Percentiles rank a stretch among this genome's conserved stretches.
Conservation (phyloP, 2,113 vertebrate species). For the Tragulus kanchil region DNA sequence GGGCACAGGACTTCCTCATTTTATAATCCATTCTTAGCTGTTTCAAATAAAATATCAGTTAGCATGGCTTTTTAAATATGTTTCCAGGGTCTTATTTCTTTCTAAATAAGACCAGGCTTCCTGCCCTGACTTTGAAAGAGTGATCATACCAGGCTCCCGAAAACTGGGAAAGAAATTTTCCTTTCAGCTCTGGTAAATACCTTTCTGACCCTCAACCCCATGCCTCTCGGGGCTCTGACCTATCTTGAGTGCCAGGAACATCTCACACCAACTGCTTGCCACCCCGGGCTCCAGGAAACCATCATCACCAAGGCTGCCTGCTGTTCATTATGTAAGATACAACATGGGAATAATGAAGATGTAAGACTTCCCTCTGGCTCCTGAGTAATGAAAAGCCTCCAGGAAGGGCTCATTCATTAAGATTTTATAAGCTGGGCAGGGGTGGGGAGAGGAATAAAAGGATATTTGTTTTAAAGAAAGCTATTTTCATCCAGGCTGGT, state of each 20-base stretch:
- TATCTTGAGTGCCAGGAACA: not conserved
- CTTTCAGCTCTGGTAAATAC: not conserved
- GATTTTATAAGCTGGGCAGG: slow-evolving; percentile 46
- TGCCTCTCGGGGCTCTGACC: not conserved
- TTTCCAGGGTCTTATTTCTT: not conserved
- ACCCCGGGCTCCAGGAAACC: not conserved
- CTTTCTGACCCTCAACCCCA: not conserved
- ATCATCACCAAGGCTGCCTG: not conserved
- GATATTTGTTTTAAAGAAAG: slow-evolving; percentile 63
- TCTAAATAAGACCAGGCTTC: not conserved
- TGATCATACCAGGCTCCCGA: too few species aligned
- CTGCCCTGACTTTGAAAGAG: too few species aligned
- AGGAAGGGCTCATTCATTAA: slow-evolving; percentile 56
- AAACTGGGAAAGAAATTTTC: not conserved
- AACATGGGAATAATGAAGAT: not conserved
- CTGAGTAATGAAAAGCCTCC: not conserved
- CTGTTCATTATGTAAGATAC: slow-evolving; percentile 31
- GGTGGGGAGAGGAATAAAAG: slow-evolving; percentile 4
- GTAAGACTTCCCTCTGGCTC: slow-evolving; percentile 10
- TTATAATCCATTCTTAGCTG: not conserved
- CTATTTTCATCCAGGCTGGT: slow-evolving; percentile 48
- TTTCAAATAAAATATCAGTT: not conserved
- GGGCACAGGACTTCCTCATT: not conserved
- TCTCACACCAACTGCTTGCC: not conserved
- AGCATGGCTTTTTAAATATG: not conserved